A percentile compares a stretch with the other conserved stretches of the same genome.
Conservation (phyloP, 2,888 invertebrate species). For the Ophion ventricosus region DNA sequence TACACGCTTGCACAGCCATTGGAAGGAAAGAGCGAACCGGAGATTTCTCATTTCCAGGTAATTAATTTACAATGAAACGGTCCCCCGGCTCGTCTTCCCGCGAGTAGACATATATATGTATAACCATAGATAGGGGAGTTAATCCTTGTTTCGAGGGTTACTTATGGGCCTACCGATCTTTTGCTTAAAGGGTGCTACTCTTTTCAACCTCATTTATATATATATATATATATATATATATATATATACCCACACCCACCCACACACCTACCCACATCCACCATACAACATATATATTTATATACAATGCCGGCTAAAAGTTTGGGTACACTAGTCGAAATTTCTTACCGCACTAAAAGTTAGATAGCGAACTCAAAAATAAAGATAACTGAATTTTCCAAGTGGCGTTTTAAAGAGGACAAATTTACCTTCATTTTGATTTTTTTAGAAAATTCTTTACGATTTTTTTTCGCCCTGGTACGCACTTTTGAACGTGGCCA, state of each 20-base stretch:
- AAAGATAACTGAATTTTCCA: too few relatives aligned
- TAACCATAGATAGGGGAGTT: slow-evolving; percentile 60
- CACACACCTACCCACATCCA: too few relatives aligned
- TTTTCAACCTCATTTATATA: slow-evolving; percentile 13
- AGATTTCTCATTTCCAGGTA: slow-evolving; percentile 83
- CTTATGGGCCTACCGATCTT: slow-evolving; percentile 74
- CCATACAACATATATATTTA: too few relatives aligned
- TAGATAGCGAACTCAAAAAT: too few relatives aligned
- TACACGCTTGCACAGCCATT: slow-evolving; percentile 30
- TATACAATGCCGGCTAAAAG: too few relatives aligned
- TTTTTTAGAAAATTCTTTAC: too few relatives aligned
- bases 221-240: background rate
- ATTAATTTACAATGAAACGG: slow-evolving; percentile 83
- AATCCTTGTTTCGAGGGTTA: slow-evolving; percentile 79
- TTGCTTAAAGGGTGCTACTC: slow-evolving; percentile 58
- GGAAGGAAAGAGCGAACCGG: slow-evolving; percentile 78
- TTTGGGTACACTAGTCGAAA: too few relatives aligned
- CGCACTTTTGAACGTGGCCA: too few relatives aligned
- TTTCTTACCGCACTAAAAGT: too few relatives aligned
- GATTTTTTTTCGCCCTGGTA: too few relatives aligned
- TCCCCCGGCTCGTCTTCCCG: slow-evolving; percentile 62
- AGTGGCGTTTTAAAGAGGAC: too few relatives aligned
- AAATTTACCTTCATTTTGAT: too few relatives aligned
- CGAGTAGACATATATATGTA: slow-evolving; percentile 44
- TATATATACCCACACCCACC: background rate